Percentiles rank a stretch among this genome's conserved stretches.
Evolutionary conservation across 2,113 vertebrate species (phyloP).

Genomic region (Junco hyemalis): DNA sequence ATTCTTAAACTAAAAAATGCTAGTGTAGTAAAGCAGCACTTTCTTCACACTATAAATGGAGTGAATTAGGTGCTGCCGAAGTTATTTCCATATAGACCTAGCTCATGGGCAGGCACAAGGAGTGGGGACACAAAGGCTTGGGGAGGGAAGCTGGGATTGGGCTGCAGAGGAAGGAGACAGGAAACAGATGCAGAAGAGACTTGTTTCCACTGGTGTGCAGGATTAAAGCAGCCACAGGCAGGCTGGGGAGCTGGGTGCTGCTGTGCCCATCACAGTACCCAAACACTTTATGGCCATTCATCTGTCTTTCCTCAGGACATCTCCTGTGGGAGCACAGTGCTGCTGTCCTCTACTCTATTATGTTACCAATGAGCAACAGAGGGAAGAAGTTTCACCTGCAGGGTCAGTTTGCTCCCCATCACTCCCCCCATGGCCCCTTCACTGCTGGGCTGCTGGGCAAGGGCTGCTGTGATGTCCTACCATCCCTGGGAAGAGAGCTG

Average conservation of each 20-base stretch:
- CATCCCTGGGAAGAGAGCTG: not conserved
- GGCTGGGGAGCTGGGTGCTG: not conserved
- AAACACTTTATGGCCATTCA: not conserved
- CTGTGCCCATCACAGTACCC: not conserved
- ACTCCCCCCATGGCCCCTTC: fast-evolving
- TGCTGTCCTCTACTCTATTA: not conserved
- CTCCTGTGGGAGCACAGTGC: not conserved
- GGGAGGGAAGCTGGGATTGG: not conserved
- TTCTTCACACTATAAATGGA: not conserved
- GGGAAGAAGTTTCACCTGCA: not conserved
- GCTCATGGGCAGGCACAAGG: not conserved
- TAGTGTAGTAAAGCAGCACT: not conserved
- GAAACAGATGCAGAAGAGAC: not conserved
- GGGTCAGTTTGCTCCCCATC: not conserved
- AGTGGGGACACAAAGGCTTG: not conserved
- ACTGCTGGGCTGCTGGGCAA: not conserved
- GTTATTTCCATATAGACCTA: not conserved
- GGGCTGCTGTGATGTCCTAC: not conserved
- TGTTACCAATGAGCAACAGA: not conserved
- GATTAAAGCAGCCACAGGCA: not conserved
- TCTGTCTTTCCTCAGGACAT: not conserved
- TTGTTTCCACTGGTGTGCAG: not conserved
- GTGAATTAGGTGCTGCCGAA: not conserved
- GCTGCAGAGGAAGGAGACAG: not conserved
- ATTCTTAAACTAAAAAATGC: not conserved